Evolutionary conservation across 1,140 invertebrate species (phyloP).

Genomic region (Thaumatotibia leucotreta): DNA sequence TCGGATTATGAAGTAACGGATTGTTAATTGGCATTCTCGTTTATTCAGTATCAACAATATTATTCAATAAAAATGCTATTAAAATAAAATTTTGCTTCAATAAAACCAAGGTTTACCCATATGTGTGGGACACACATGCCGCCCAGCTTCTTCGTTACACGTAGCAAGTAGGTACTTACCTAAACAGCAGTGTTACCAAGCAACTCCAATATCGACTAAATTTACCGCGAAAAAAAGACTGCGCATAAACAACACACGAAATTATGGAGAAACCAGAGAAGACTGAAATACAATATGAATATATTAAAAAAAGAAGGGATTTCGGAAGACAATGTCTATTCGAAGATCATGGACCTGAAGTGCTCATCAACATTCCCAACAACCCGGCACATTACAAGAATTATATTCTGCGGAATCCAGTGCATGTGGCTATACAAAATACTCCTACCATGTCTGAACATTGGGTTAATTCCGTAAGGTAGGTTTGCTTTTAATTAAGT

Average conservation of each 20-base stretch:
- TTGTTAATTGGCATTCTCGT: too few relatives aligned
- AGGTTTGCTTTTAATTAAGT: constrained; percentile 18
- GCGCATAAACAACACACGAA: background rate
- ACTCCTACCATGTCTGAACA: constrained; percentile 80
- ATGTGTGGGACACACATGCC: too few relatives aligned
- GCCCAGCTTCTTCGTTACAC: too few relatives aligned
- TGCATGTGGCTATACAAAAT: constrained; percentile 80
- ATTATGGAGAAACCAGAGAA: constrained; percentile 59
- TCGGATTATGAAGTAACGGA: too few relatives aligned
- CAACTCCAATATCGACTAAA: background rate
- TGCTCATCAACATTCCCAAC: constrained; percentile 84
- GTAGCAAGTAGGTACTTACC: too few relatives aligned
- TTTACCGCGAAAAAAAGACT: background rate
- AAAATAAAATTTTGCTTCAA: too few relatives aligned
- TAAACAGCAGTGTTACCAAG: too few relatives aligned
- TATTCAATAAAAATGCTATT: too few relatives aligned
- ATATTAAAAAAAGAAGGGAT: constrained; percentile 81
- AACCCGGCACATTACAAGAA: constrained; percentile 81
- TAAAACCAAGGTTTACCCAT: too few relatives aligned
- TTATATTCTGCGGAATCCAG: constrained; percentile 85
- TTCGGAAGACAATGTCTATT: constrained; percentile 85
- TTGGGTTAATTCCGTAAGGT: constrained; percentile 80
- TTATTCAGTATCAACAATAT: too few relatives aligned
- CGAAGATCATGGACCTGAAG: constrained; percentile 83
- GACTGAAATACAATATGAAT: constrained; percentile 77